Evolutionary conservation across 2,888 invertebrate species (phyloP), one percentile per base, ranked within the genome.

Genomic region (Netelia fuscicornis): DNA sequence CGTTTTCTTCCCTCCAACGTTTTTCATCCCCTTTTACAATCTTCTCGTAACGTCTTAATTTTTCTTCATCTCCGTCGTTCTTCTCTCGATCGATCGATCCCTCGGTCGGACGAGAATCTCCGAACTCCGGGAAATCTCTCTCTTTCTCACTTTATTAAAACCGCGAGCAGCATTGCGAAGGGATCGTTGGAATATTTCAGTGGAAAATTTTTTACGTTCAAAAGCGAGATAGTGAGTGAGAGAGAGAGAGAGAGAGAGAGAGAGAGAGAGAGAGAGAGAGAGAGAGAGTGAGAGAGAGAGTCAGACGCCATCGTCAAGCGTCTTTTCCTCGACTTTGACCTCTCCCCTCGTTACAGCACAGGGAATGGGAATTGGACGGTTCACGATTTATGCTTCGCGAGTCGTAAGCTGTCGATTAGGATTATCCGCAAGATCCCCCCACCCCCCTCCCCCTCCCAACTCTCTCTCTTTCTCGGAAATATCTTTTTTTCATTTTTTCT

Each of bases 391-490:
- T 86, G 86, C 84, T 83, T 77, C 60, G 77, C 54, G 86, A 87
- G 85, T 86, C 86, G 87, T 85, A 88, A 90, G 87, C 87, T 86
- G 90, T 89, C 91, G 88, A 91, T 91, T 91, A 90, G 90, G 90
- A 91, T 92, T 90, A 91, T 91, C 90, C 89, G 75, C 75, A 86
- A 87, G 90, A 90, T 90, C 90, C 89, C 87, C 84, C 5, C 30
- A 0, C 3, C 82, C 68, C 70, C 80, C 81, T 30, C 75, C 82
- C 78, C 82, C 79, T 81, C 76, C 42, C 58, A 70, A 80, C 58
- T 60, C 52, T 58, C 54, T n/a, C 30, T 42, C 64, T 54, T 37
- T 17, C 20, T 52, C 20, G 5, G 3, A 5, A 30, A 30, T 30
- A 30, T n/a, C n/a, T 74, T 74, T 30, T 48, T 74, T 37, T 74